phyloP scores from a whole-genome alignment of 2,113 vertebrate genomes.

The Rhadina sibilatrix region DNA sequence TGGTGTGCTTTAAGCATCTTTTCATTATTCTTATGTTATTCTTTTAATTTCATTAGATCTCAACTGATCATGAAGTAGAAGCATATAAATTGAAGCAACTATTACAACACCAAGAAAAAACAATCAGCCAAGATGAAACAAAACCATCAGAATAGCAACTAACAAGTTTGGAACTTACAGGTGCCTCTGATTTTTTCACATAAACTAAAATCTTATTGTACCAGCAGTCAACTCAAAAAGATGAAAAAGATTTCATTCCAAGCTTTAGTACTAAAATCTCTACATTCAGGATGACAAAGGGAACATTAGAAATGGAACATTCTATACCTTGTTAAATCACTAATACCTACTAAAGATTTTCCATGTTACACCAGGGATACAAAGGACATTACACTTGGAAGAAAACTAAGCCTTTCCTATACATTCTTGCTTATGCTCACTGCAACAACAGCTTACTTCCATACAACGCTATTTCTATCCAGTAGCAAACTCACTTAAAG shows the following conservation, averaged over 20 bases:
- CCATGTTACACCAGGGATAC: not conserved
- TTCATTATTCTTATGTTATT: not conserved
- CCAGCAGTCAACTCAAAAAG: not conserved
- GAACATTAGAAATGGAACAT: not conserved
- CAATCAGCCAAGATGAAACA: not conserved
- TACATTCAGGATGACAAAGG: not conserved
- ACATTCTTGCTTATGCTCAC: not conserved
- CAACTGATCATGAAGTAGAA: not conserved
- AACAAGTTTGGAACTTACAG: not conserved
- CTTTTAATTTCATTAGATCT: not conserved
- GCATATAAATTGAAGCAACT: not conserved
- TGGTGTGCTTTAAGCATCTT: not conserved
- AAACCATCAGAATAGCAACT: not conserved
- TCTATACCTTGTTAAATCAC: not conserved
- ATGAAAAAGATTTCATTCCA: not conserved
- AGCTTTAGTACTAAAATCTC: not conserved
- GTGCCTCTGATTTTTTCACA: not conserved
- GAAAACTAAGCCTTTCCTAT: not conserved
- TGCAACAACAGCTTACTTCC: not conserved
- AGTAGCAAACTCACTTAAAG: not conserved
- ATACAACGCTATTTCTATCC: not conserved
- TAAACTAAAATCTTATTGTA: not conserved
- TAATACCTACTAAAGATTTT: not conserved
- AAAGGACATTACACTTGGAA: not conserved
- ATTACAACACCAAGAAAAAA: not conserved